Base-by-base conservation (phyloP, 2,113 vertebrate genomes). In the Neolamprologus cancellatus region DNA sequence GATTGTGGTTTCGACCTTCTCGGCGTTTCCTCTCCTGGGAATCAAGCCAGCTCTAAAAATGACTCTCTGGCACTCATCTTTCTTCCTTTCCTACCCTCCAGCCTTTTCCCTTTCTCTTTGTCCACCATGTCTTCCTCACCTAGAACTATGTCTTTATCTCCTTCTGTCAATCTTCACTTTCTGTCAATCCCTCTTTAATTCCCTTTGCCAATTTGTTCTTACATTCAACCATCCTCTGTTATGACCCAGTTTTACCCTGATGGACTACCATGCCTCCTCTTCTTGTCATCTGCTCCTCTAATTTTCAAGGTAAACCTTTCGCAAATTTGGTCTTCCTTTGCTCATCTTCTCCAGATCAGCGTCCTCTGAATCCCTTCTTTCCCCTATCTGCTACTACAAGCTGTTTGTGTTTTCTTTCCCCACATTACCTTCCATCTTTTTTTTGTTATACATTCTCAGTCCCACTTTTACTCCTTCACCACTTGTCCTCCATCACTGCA, bases 1-100 rank as follows among this genome's bases (percentile, higher is more conserved):
- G 84, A 82, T 79, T 81, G 85, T 83, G 46, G 48, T 69, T 88
- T 88, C 25, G 54, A 88, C 88, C 88, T 89, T 87, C 69, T 74
- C 17, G 0, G 17, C 74, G 44, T 87, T 91, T 86, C 18, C 39
- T 52, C 76, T 82, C 9, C 86, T 13, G 78, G 91, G 91, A 92
- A 83, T 48, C n/a, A 1, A 13, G 88, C 88, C 91, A 90, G 39
- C 61, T 74, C 53, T 44, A 39, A 71, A 87, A 87, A 90, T 54
- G 6, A 53, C 17, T 54, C 79, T 55, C 74, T 55, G 84, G 55
- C 57, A 25, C 53, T 84, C 34, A 17, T 78, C 81, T 32, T 52
- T 30, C 23, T 28, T 44, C 54, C 18, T 7, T 4, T 78, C 34
- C 14, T 66, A 61, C 10, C 23, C 44, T 25, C 4, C 17, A 44